phyloP scores from a whole-genome alignment of 2,113 vertebrate genomes.

The Nerophis lumbriciformis region DNA sequence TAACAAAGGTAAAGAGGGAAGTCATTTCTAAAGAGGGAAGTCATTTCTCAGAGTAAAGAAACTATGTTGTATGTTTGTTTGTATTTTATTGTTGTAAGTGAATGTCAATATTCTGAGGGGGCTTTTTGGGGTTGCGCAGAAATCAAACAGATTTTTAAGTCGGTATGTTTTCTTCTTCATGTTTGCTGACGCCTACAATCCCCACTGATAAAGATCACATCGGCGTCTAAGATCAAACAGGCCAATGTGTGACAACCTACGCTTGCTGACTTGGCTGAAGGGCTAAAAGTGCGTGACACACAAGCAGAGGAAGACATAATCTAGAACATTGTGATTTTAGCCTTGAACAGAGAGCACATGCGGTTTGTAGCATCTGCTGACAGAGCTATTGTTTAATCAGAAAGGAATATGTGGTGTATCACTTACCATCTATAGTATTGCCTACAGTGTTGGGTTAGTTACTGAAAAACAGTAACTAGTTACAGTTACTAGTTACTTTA shows the following conservation, averaged over 20 bases:
- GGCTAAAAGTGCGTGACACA: conserved; percentile 37
- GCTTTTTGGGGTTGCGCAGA: too few relatives aligned
- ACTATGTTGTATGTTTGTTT: too few relatives aligned
- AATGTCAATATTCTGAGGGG: too few relatives aligned
- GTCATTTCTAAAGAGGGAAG: too few relatives aligned
- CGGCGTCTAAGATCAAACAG: neutral
- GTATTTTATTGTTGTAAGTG: too few relatives aligned
- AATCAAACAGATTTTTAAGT: neutral
- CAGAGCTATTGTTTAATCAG: neutral
- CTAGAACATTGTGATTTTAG: conserved; percentile 1
- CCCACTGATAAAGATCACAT: conserved; percentile 10
- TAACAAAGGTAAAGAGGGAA: too few relatives aligned
- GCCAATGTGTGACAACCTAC: neutral
- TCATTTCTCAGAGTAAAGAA: too few relatives aligned
- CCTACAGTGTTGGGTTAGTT: too few relatives aligned
- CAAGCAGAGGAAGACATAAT: conserved; percentile 18
- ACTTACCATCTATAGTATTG: neutral
- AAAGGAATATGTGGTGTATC: neutral
- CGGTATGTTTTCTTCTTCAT: neutral
- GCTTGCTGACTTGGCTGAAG: neutral
- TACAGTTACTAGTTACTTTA: too few relatives aligned
- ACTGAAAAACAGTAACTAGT: too few relatives aligned
- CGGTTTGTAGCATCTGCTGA: neutral
- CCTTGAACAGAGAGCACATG: neutral
- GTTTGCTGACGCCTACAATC: neutral